These are phyloP conservation scores for Sinohyriopsis cumingii DNA, from an alignment of 2,888 invertebrate species.

Conservation along the genomic window DNA sequence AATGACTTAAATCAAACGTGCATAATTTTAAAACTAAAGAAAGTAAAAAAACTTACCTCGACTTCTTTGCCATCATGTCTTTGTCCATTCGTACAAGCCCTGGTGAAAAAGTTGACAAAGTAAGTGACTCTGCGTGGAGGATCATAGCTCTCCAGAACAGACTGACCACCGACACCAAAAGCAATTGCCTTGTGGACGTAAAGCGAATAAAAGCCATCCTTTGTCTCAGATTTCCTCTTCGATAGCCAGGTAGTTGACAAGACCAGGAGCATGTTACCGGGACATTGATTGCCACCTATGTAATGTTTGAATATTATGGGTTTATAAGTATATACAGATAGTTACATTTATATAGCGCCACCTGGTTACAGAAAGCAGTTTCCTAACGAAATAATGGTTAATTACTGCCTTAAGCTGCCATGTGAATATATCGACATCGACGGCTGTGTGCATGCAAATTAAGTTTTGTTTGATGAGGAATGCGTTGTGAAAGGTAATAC, in stretches of 20 bases:
- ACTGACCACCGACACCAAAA: conserved; percentile 23
- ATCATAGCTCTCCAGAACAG: conserved; percentile 31
- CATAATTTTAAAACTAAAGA: too few relatives aligned
- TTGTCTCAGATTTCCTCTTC: conserved; percentile 10
- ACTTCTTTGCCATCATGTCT: conserved; percentile 27
- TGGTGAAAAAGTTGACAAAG: conserved; percentile 34
- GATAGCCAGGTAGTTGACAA: conserved; percentile 35
- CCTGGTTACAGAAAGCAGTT: too few relatives aligned
- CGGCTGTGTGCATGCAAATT: too few relatives aligned
- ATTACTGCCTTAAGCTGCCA: too few relatives aligned
- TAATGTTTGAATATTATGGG: too few relatives aligned
- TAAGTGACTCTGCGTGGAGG: conserved; percentile 39
- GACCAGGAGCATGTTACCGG: conserved; percentile 36
- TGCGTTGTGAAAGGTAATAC: too few relatives aligned
- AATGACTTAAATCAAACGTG: too few relatives aligned
- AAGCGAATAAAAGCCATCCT: conserved; percentile 14
- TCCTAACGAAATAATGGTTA: too few relatives aligned
- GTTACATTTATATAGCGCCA: too few relatives aligned
- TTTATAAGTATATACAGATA: too few relatives aligned
- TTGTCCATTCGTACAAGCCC: conserved; percentile 20
- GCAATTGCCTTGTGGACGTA: conserved; percentile 36
- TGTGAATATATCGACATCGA: too few relatives aligned
- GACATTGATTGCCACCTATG: conserved; percentile 31
- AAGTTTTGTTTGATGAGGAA: too few relatives aligned
- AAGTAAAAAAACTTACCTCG: not conserved